These are phyloP conservation scores for Brenthis hecate DNA, from an alignment of 2,888 invertebrate genomes.

Conservation along the genomic window DNA sequence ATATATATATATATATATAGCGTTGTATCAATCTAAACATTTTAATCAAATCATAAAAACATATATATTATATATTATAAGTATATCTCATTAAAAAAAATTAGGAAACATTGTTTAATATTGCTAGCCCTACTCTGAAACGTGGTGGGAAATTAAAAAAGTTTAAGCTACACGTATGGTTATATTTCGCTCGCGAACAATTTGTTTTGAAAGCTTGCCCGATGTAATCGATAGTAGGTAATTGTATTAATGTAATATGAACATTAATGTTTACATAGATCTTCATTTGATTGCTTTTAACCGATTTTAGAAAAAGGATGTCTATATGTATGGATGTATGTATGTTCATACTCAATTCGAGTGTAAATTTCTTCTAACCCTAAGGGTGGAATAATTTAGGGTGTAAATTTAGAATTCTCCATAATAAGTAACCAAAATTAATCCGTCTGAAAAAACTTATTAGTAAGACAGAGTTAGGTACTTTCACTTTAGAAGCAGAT, in stretches of 20 bases:
- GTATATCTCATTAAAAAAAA: background rate
- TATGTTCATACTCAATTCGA: no score
- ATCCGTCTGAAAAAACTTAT: no score
- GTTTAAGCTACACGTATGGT: constrained; percentile 53
- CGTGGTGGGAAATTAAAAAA: constrained; percentile 71
- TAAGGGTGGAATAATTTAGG: no score
- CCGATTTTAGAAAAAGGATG: no score
- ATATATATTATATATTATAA: background rate
- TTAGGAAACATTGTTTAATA: background rate
- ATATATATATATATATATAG: no score
- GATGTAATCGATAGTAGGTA: constrained; percentile 40
- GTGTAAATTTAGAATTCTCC: no score
- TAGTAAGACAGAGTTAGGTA: no score
- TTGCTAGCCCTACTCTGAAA: constrained; percentile 25
- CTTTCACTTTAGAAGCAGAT: no score
- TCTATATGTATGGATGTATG: no score
- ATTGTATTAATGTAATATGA: constrained; percentile 37
- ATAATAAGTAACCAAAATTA: no score
- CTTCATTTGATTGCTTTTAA: background rate
- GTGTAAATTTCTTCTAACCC: no score
- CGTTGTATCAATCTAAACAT: no score
- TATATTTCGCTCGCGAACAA: constrained; percentile 43
- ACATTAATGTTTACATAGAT: constrained; percentile 1
- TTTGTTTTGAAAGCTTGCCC: constrained; percentile 38
- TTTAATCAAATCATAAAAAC: background rate